phyloP scores from a whole-genome alignment of 2,888 invertebrate genomes.

The Apantesis nais region DNA sequence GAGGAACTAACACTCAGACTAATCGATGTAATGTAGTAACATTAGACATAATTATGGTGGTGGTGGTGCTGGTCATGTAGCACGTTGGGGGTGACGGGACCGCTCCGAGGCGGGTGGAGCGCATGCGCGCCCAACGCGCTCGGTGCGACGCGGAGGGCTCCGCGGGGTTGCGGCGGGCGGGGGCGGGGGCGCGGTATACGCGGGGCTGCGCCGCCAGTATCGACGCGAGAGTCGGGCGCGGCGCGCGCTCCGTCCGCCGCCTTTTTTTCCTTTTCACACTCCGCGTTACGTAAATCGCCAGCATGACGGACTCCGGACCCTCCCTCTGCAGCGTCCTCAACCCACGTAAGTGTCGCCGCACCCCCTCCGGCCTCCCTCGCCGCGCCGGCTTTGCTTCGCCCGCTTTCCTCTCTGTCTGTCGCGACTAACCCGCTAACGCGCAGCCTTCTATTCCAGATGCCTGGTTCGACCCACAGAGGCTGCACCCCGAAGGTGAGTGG shows the following conservation, averaged over 20 bases:
- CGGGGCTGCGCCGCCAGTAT: constrained; percentile 78
- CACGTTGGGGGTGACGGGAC: constrained; percentile 34
- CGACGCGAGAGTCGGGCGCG: constrained; percentile 86
- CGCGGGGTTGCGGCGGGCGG: constrained; percentile 48
- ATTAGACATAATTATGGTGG: constrained; percentile 12
- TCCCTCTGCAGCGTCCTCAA: constrained; percentile 81
- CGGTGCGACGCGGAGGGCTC: constrained; percentile 44
- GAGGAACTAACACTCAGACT: constrained; percentile 25
- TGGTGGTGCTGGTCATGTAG: constrained; percentile 30
- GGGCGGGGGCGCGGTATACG: constrained; percentile 50
- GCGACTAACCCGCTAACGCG: constrained; percentile 85
- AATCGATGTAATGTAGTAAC: constrained; percentile 20
- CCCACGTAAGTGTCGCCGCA: constrained; percentile 76
- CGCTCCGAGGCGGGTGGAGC: constrained; percentile 23
- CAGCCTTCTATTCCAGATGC: constrained; percentile 92
- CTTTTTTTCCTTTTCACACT: constrained; percentile 53
- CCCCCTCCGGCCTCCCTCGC: constrained; percentile 50
- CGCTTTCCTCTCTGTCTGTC: constrained; percentile 71
- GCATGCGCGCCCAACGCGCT: constrained; percentile 45
- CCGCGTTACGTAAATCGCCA: constrained; percentile 81
- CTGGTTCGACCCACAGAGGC: constrained; percentile 96
- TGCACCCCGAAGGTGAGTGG: constrained; percentile 95
- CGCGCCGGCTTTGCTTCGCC: constrained; percentile 66
- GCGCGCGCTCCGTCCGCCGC: constrained; percentile 79
- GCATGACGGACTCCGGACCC: constrained; percentile 79